A percentile compares a stretch with the other conserved stretches of the same genome.
phyloP scores from a whole-genome alignment of 2,113 vertebrate species.

The Oophaga pumilio region DNA sequence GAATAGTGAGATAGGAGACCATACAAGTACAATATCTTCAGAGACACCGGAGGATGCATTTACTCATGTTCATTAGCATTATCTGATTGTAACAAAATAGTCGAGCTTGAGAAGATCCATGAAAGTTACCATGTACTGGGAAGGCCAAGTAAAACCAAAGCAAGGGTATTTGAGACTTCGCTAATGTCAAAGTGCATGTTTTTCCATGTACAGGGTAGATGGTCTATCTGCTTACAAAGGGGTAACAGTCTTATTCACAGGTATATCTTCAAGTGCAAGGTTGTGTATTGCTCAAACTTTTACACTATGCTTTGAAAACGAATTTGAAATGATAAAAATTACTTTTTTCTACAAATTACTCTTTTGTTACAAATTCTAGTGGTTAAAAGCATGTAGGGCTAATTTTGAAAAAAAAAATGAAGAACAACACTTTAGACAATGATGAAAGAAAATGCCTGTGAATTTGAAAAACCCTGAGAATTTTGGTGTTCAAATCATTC shows the following conservation, averaged over 20 bases:
- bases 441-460: too few species aligned
- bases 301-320: not conserved
- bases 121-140: conserved; percentile 62
- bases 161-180: conserved; percentile 68
- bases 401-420: not conserved
- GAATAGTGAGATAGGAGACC: conserved; percentile 71
- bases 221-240: conserved; percentile 48
- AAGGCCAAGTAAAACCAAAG: conserved; percentile 62
- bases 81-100: conserved; percentile 72
- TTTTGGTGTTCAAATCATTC: too few species aligned
- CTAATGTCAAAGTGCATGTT: conserved; percentile 55
- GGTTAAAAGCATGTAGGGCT: not conserved
- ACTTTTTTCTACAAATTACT: not conserved
- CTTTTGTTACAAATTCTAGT: not conserved
- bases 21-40: conserved; percentile 69
- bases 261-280: conserved; percentile 1
- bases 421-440: too few species aligned
- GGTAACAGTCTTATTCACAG: conserved; percentile 26
- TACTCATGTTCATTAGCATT: conserved; percentile 73
- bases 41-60: conserved; percentile 70
- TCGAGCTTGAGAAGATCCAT: conserved; percentile 65
- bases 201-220: conserved; percentile 45
- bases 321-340: not conserved
- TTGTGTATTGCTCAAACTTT: not conserved
- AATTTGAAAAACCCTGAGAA: too few species aligned